These are phyloP conservation scores for Cryptops parisi DNA, from an alignment of 2,888 invertebrate genomes.

Conservation along the genomic window DNA sequence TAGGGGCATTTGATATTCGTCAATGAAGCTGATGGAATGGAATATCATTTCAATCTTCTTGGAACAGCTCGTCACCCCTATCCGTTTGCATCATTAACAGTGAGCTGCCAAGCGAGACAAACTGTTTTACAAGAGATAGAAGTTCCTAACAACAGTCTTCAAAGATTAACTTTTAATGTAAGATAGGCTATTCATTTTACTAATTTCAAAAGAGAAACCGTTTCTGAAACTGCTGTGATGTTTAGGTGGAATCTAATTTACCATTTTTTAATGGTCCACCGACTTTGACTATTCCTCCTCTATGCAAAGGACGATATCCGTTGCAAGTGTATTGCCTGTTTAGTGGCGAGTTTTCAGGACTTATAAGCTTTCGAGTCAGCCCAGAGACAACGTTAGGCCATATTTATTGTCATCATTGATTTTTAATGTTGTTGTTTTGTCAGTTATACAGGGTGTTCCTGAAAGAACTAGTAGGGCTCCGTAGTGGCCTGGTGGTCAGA, in stretches of 20 bases:
- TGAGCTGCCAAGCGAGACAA: constrained; percentile 7
- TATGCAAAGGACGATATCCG: constrained; percentile 6
- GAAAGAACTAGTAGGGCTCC: too few relatives aligned
- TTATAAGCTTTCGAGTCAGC: background rate
- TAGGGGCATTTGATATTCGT: background rate
- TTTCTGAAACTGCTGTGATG: background rate
- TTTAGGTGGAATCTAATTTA: constrained; percentile 7
- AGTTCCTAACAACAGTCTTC: constrained; percentile 5
- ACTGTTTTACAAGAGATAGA: background rate
- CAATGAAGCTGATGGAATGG: constrained; percentile 4
- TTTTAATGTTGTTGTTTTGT: too few relatives aligned
- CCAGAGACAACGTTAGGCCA: too few relatives aligned
- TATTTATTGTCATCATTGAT: too few relatives aligned
- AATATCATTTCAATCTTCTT: constrained; percentile 1
- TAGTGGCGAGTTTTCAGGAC: constrained; percentile 1
- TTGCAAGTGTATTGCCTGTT: constrained; percentile 5
- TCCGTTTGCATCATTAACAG: constrained; percentile 1
- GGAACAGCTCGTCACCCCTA: background rate
- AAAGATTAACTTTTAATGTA: constrained; percentile 4
- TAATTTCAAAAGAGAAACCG: background rate
- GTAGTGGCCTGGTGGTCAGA: too few relatives aligned
- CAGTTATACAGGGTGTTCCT: too few relatives aligned
- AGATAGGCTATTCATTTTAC: background rate
- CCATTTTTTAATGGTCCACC: constrained; percentile 2
- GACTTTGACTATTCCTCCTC: constrained; percentile 2